A percentile compares a stretch with the other conserved stretches of the same genome.
These are phyloP conservation scores for Thamnophis sirtalis DNA, from an alignment of 2,113 vertebrate genomes.

Conservation along the genomic window DNA sequence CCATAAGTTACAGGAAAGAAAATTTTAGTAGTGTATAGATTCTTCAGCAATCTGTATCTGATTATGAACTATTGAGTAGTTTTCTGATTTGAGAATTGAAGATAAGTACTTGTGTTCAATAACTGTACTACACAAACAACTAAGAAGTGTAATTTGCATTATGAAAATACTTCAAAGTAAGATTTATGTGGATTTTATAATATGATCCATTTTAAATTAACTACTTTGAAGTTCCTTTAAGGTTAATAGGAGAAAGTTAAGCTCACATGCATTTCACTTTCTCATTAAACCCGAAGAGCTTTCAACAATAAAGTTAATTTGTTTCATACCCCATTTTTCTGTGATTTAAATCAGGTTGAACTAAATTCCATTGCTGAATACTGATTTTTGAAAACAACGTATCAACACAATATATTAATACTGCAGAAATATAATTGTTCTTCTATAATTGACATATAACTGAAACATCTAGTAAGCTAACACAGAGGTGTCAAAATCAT, in stretches of 20 bases:
- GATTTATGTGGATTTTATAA: background rate
- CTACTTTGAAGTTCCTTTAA: background rate
- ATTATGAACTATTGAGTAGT: slow-evolving; percentile 38
- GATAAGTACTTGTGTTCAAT: background rate
- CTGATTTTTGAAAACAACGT: background rate
- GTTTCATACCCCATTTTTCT: background rate
- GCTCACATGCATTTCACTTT: background rate
- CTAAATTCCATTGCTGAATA: background rate
- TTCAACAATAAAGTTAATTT: background rate
- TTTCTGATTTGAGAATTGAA: slow-evolving; percentile 27
- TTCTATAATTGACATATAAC: background rate
- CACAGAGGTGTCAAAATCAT: background rate
- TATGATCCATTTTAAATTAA: background rate
- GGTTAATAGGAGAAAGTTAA: background rate
- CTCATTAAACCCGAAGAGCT: no score
- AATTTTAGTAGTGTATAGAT: background rate
- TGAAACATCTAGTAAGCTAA: background rate
- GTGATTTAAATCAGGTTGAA: background rate
- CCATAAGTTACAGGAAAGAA: background rate
- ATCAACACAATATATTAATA: background rate
- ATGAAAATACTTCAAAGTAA: background rate
- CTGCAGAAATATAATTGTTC: background rate
- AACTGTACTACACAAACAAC: background rate
- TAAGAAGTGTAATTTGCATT: background rate
- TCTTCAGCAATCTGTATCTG: slow-evolving; percentile 29